A percentile compares a stretch with the other conserved stretches of the same genome.
Conservation (phyloP, 2,888 invertebrate species). For the Pristionchus mayeri region DNA sequence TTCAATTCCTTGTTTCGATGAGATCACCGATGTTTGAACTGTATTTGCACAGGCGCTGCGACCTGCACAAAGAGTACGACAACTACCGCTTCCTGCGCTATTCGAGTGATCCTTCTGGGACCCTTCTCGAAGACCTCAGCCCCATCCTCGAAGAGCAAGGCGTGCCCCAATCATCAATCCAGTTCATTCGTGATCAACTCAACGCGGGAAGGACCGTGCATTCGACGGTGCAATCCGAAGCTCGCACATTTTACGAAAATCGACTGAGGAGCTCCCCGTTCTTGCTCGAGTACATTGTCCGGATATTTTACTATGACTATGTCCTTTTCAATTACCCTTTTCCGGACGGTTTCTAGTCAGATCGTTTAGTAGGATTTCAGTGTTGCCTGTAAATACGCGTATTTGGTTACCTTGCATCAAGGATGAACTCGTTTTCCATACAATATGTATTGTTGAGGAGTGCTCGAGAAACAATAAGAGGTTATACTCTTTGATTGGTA, state of each 20-base stretch:
- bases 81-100: constrained; percentile 63
- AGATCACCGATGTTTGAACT: not conserved
- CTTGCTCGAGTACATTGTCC: constrained; percentile 71
- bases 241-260: constrained; percentile 60
- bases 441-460: no score
- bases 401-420: not conserved
- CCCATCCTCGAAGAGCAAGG: constrained; percentile 56
- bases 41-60: constrained; percentile 69
- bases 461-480: no score
- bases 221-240: constrained; percentile 64
- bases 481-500: no score
- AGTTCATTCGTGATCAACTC: constrained; percentile 61
- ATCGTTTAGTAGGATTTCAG: not conserved
- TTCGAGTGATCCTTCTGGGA: constrained; percentile 59
- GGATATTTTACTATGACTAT: constrained; percentile 73
- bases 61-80: constrained; percentile 56
- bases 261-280: constrained; percentile 58
- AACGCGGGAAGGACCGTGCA: constrained; percentile 66
- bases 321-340: constrained; percentile 50
- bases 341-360: constrained; percentile 43
- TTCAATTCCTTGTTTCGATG: not conserved
- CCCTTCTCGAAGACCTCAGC: constrained; percentile 57
- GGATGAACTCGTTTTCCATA: not conserved
- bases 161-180: constrained; percentile 59
- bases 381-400: constrained; percentile 19